phyloP scores from a whole-genome alignment of 2,888 invertebrate genomes.

The Acrobeloides nanus region DNA sequence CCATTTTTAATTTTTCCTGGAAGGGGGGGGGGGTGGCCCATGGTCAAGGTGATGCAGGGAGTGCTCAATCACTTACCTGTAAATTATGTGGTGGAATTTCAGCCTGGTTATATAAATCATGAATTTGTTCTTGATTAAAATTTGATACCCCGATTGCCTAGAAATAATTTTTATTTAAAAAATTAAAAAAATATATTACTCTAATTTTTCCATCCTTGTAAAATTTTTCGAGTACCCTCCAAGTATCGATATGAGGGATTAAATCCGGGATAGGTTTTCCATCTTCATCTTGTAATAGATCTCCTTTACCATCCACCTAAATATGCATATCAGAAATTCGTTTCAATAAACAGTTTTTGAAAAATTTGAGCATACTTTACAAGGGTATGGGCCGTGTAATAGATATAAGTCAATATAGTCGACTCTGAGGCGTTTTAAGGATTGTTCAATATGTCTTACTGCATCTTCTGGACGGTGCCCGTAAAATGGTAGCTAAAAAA shows the following conservation, averaged over 20 bases:
- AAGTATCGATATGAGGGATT: constrained; percentile 34
- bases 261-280: too few species aligned
- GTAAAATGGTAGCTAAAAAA: constrained; percentile 10
- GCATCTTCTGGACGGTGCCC: constrained; percentile 9
- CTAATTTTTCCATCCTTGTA: constrained; percentile 33
- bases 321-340: too few species aligned
- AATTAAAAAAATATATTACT: too few species aligned
- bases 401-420: constrained; percentile 21
- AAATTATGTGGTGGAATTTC: constrained; percentile 44
- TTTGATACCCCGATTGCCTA: constrained; percentile 43
- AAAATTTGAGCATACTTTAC: too few species aligned
- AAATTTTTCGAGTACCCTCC: constrained; percentile 35
- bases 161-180: too few species aligned
- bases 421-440: constrained; percentile 12
- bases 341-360: too few species aligned
- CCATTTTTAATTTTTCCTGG: too few species aligned
- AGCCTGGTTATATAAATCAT: constrained; percentile 41
- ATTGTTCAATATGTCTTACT: constrained; percentile 7
- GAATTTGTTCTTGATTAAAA: constrained; percentile 44
- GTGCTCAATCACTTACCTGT: too few species aligned
- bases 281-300: too few species aligned
- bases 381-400: constrained; percentile 27
- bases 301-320: too few species aligned
- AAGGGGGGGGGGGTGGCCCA: too few species aligned
- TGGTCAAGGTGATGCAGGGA: too few species aligned